Percentiles rank a stretch among this genome's conserved stretches.
These are phyloP conservation scores for Typhlichthys subterraneus DNA, from an alignment of 2,797 vertebrate genomes.

Conservation along the genomic window DNA sequence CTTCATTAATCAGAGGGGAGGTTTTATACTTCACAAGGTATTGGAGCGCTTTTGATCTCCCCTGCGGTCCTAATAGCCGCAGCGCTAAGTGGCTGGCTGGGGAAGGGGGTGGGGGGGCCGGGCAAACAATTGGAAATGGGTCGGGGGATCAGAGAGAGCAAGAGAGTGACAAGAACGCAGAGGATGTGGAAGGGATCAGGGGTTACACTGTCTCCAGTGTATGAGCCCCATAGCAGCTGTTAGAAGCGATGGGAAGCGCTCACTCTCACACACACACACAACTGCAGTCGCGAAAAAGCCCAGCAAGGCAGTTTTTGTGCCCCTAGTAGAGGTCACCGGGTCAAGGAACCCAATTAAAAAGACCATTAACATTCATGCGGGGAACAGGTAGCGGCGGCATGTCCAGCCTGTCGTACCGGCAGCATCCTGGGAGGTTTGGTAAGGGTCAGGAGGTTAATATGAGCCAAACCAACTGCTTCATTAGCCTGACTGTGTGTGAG, in stretches of 20 bases:
- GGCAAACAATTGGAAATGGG: too few relatives aligned
- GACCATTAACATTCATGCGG: slow-evolving; percentile 76
- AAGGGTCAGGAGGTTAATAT: slow-evolving; percentile 73
- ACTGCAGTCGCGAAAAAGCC: slow-evolving; percentile 9
- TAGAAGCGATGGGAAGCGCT: background rate
- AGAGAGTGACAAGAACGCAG: slow-evolving; percentile 19
- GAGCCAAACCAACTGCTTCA: slow-evolving; percentile 70
- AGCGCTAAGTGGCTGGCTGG: slow-evolving; percentile 4
- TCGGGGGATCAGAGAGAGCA: slow-evolving; percentile 1
- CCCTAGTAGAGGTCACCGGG: slow-evolving; percentile 65
- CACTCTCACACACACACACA: background rate
- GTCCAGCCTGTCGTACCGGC: slow-evolving; percentile 55
- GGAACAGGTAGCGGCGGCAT: slow-evolving; percentile 40
- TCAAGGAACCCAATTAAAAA: slow-evolving; percentile 75
- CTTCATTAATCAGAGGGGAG: slow-evolving; percentile 48
- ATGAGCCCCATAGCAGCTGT: slow-evolving; percentile 3
- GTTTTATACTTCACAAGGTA: slow-evolving; percentile 34
- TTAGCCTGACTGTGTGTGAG: slow-evolving; percentile 69
- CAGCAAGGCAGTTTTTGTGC: slow-evolving; percentile 33
- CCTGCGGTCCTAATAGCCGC: too few relatives aligned
- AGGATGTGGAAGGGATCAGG: slow-evolving; percentile 34
- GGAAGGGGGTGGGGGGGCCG: slow-evolving; percentile 29
- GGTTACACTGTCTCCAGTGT: slow-evolving; percentile 20
- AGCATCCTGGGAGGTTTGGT: slow-evolving; percentile 60
- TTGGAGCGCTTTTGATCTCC: slow-evolving; percentile 14